Percentiles rank a stretch among this genome's conserved stretches.
These are phyloP conservation scores for Paedocypris sp. DNA, from an alignment of 2,113 vertebrate species.

Conservation along the genomic window DNA sequence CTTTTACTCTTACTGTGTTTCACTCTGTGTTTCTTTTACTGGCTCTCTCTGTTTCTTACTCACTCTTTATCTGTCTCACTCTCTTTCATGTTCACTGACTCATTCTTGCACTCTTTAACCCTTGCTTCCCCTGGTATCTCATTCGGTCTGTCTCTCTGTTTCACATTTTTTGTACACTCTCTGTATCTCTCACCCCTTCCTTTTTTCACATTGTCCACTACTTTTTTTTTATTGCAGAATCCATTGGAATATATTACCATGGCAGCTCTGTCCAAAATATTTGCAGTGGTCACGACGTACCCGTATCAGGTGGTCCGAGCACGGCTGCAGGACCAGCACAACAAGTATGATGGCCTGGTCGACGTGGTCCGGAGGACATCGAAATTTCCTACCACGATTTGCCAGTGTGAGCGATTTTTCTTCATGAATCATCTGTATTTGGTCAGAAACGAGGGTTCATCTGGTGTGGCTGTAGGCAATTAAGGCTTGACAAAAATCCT, in stretches of 20 bases:
- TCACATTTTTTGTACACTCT: too few relatives aligned
- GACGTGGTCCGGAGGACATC: slow-evolving; percentile 75
- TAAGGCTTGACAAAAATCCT: too few relatives aligned
- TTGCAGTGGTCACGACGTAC: slow-evolving; percentile 86
- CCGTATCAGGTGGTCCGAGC: slow-evolving; percentile 93
- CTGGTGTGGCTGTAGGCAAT: too few relatives aligned
- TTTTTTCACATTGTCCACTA: not conserved
- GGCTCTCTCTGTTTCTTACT: too few relatives aligned
- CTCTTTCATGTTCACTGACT: too few relatives aligned
- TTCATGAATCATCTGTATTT: not conserved
- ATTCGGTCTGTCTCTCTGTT: too few relatives aligned
- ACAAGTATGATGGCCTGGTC: slow-evolving; percentile 67
- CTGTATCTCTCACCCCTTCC: too few relatives aligned
- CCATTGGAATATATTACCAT: slow-evolving; percentile 84
- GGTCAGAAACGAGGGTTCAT: slow-evolving; percentile 80
- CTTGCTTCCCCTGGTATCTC: too few relatives aligned
- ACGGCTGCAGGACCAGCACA: slow-evolving; percentile 93
- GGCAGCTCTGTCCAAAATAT: slow-evolving; percentile 93
- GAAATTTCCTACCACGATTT: not conserved
- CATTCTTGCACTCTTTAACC: too few relatives aligned
- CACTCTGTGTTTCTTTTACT: too few relatives aligned
- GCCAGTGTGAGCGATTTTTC: not conserved
- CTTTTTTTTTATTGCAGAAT: slow-evolving; percentile 63
- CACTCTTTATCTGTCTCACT: too few relatives aligned
- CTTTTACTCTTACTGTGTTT: too few relatives aligned